Conservation (phyloP, 1,140 invertebrate genomes). For the Agrypnia vestita region DNA sequence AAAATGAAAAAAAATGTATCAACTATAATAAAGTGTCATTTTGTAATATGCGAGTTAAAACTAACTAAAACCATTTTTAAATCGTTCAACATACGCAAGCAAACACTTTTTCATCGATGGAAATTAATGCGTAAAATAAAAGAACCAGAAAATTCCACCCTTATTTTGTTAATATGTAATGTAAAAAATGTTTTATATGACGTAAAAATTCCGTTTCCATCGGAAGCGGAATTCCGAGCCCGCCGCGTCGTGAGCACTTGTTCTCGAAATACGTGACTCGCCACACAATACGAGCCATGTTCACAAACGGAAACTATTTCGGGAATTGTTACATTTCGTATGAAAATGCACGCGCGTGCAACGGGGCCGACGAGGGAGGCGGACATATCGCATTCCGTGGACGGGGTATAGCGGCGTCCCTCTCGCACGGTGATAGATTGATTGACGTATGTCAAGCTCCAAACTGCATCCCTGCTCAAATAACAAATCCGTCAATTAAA, state of each 20-base stretch:
- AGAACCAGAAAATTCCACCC: background rate
- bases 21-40: too few relatives aligned
- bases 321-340: constrained; percentile 32
- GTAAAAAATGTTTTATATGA: constrained; percentile 24
- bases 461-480: background rate
- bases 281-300: constrained; percentile 15
- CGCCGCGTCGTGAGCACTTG: background rate
- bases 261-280: constrained; percentile 16
- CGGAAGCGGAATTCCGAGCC: constrained; percentile 16
- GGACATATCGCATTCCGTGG: constrained; percentile 8
- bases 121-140: too few relatives aligned
- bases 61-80: too few relatives aligned
- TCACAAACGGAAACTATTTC: constrained; percentile 37
- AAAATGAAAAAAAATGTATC: too few relatives aligned
- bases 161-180: background rate
- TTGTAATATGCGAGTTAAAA: too few relatives aligned
- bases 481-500: background rate
- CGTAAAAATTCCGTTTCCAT: constrained; percentile 15
- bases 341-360: constrained; percentile 31
- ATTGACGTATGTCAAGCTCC: constrained; percentile 33
- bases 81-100: too few relatives aligned
- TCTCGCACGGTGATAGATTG: constrained; percentile 29
- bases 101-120: too few relatives aligned
- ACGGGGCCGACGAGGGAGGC: constrained; percentile 1
- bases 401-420: constrained; percentile 10